Evolutionary conservation across 2,113 vertebrate genomes (phyloP).

Genomic region (Microtus pennsylvanicus): DNA sequence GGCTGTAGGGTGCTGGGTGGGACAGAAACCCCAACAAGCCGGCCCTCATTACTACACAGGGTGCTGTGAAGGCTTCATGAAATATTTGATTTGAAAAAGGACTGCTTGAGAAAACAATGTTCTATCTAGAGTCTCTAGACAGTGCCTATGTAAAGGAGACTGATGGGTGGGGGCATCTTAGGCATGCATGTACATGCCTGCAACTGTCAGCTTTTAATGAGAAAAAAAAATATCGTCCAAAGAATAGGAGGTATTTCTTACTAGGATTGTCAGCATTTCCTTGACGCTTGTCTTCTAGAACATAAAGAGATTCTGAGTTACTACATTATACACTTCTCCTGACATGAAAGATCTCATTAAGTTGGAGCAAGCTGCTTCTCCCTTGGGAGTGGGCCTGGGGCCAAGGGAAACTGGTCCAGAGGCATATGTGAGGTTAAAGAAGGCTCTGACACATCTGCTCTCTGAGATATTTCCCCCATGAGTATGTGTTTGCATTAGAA

Average conservation of each 20-base stretch:
- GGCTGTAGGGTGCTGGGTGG: no score
- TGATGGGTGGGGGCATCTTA: not conserved
- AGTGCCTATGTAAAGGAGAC: not conserved
- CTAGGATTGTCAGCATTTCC: constrained; percentile 46
- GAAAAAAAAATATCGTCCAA: constrained; percentile 26
- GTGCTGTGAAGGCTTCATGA: constrained; percentile 25
- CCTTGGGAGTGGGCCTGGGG: not conserved
- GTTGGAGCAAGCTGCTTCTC: not conserved
- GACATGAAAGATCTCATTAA: constrained; percentile 39
- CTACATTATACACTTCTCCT: constrained; percentile 4
- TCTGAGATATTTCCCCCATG: not conserved
- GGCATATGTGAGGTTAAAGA: not conserved
- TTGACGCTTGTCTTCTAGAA: constrained; percentile 68
- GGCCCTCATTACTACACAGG: not conserved
- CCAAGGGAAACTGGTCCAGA: not conserved
- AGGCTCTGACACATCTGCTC: not conserved
- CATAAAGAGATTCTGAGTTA: constrained; percentile 69
- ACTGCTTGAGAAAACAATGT: not conserved
- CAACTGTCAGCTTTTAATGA: not conserved
- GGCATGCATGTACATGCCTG: not conserved
- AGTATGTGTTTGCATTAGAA: constrained; percentile 49
- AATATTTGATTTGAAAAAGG: constrained; percentile 23
- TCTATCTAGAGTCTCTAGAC: not conserved
- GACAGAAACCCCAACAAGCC: no score
- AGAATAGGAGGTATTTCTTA: constrained; percentile 71